Conservation (phyloP, 2,797 vertebrate species). For the Botia kubotai region DNA sequence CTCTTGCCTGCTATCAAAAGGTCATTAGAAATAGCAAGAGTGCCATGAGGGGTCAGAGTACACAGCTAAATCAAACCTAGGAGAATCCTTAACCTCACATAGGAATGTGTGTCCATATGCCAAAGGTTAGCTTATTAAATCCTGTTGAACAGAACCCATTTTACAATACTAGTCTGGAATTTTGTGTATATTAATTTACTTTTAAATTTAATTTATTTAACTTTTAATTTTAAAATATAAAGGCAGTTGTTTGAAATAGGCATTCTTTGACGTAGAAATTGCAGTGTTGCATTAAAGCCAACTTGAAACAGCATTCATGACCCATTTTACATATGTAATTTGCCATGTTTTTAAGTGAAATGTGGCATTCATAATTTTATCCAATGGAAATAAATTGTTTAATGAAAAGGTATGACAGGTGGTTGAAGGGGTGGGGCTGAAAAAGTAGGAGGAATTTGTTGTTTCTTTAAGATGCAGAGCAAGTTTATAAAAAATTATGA, state of each 20-base stretch:
- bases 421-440: neutral
- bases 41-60: slow-evolving; percentile 44
- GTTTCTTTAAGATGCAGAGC: neutral
- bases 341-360: neutral
- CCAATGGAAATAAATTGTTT: neutral
- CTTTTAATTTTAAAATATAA: neutral
- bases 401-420: neutral
- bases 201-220: too few relatives aligned
- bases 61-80: slow-evolving; percentile 42
- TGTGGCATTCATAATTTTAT: neutral
- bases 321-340: neutral
- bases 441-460: neutral
- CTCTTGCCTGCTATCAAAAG: slow-evolving; percentile 67
- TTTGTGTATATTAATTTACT: neutral
- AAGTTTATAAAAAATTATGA: neutral
- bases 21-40: slow-evolving; percentile 71
- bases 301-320: neutral
- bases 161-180: neutral
- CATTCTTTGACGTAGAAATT: neutral
- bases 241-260: neutral
- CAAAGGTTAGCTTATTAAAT: slow-evolving; percentile 30
- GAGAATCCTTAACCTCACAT: slow-evolving; percentile 40
- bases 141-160: neutral
- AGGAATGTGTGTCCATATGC: slow-evolving; percentile 44
- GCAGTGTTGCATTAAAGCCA: neutral